A percentile compares a stretch with the other conserved stretches of the same genome.
Conservation (phyloP, 2,888 invertebrate species). For the Herminia tarsipennalis region DNA sequence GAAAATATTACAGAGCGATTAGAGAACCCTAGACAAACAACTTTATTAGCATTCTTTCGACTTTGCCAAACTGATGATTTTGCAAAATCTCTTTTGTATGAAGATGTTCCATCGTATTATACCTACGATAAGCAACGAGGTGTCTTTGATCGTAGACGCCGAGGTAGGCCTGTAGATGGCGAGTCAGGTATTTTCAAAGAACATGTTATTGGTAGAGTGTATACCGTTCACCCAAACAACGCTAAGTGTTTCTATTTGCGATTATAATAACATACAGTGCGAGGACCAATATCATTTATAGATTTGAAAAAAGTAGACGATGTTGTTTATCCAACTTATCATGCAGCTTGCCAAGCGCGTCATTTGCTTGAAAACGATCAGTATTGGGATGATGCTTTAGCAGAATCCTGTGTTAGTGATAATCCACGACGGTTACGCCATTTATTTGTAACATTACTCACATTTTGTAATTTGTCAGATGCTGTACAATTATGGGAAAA, state of each 20-base stretch:
- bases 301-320: conserved; percentile 48
- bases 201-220: not conserved
- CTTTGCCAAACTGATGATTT: not conserved
- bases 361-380: conserved; percentile 47
- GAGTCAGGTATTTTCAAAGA: not conserved
- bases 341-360: conserved; percentile 32
- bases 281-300: conserved; percentile 26
- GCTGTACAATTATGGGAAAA: conserved; percentile 9
- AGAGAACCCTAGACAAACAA: conserved; percentile 6
- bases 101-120: not conserved
- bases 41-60: conserved; percentile 4
- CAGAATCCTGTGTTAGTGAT: conserved; percentile 32
- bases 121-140: conserved; percentile 5
- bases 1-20: not conserved
- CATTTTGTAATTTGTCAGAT: conserved; percentile 11
- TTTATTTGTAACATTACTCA: conserved; percentile 4
- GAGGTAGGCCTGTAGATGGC: not conserved
- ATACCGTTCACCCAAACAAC: not conserved
- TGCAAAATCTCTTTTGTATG: not conserved
- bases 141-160: conserved; percentile 2
- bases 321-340: conserved; percentile 38
- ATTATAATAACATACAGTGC: not conserved
- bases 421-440: conserved; percentile 23
- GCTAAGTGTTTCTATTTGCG: not conserved
- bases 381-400: conserved; percentile 45